These are phyloP conservation scores for Lepidochitona cinerea DNA, from an alignment of 2,888 invertebrate species.

Conservation along the genomic window DNA sequence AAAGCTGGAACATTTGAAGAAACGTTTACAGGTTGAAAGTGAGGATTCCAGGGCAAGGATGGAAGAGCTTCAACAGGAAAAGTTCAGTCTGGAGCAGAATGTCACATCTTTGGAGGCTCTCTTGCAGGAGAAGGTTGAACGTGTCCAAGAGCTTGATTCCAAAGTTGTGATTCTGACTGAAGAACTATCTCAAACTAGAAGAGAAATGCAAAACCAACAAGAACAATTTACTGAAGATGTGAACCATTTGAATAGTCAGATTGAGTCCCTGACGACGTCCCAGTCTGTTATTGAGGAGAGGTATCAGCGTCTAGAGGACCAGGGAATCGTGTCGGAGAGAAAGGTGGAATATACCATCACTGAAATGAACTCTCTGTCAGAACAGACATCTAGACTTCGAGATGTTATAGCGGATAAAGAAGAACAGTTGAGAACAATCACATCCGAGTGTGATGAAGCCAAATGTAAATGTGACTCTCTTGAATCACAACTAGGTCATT, in stretches of 20 bases:
- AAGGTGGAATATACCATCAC: background rate
- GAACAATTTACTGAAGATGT: constrained; percentile 10
- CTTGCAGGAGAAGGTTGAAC: background rate
- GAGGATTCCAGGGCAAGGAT: background rate
- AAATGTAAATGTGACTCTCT: background rate
- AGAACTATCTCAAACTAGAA: constrained; percentile 4
- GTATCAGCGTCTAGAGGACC: background rate
- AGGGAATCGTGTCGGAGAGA: background rate
- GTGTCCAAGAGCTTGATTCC: constrained; percentile 7
- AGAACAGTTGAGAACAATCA: background rate
- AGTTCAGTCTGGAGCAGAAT: background rate
- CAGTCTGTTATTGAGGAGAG: constrained; percentile 4
- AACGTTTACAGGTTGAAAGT: background rate
- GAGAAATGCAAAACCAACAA: constrained; percentile 8
- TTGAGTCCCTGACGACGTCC: background rate
- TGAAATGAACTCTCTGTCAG: background rate
- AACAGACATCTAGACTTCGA: background rate
- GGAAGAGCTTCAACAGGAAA: background rate
- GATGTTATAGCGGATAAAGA: background rate
- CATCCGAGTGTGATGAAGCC: background rate
- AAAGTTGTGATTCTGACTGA: constrained; percentile 7
- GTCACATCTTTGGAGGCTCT: constrained; percentile 6
- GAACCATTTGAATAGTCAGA: constrained; percentile 4
- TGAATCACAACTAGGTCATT: background rate
- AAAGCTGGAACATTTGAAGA: constrained; percentile 5